A percentile compares a stretch with the other conserved stretches of the same genome.
Conservation (phyloP, 2,113 vertebrate species). For the Hypanus sabinus region DNA sequence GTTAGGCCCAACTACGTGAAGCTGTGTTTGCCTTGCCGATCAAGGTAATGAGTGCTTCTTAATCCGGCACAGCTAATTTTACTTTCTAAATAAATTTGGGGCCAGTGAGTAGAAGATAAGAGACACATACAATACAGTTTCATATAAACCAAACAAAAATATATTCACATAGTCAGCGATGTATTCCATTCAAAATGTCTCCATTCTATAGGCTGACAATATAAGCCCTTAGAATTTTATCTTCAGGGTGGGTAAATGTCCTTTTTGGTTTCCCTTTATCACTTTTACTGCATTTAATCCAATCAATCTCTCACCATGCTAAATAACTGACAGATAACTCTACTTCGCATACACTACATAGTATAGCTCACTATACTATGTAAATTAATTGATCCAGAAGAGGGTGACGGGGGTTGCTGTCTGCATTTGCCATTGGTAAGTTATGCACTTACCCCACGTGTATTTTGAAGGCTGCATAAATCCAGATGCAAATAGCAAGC, state of each 20-base stretch:
- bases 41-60: neutral
- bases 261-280: neutral
- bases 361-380: neutral
- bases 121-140: neutral
- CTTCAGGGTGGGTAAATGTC: neutral
- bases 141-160: neutral
- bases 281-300: no score
- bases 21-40: neutral
- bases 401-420: no score
- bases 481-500: neutral
- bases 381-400: neutral
- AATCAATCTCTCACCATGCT: no score
- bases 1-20: neutral
- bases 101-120: neutral
- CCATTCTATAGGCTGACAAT: neutral
- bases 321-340: neutral
- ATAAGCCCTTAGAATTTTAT: neutral
- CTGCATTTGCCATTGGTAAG: no score
- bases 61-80: neutral
- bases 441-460: no score
- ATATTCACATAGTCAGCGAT: neutral
- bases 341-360: neutral
- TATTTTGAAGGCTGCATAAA: no score
- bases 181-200: neutral
- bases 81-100: neutral